These are phyloP conservation scores for Ischnus inquisitorius DNA, from an alignment of 2,888 invertebrate species.

Conservation along the genomic window DNA sequence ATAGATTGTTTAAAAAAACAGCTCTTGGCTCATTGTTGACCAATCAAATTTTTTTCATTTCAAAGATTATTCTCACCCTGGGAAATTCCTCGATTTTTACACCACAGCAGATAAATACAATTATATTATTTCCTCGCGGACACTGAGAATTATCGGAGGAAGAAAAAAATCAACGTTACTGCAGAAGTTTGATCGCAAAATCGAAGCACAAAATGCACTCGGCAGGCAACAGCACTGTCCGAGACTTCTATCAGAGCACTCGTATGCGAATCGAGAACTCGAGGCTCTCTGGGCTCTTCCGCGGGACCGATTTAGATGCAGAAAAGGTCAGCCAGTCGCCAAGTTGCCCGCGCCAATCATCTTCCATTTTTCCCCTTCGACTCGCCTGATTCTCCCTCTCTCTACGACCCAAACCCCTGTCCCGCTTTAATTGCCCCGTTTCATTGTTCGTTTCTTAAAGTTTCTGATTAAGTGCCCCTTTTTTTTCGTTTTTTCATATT, in stretches of 20 bases:
- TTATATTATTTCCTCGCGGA: neutral
- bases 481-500: conserved; percentile 21
- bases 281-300: conserved; percentile 76
- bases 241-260: conserved; percentile 62
- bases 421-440: conserved; percentile 26
- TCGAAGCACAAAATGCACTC: conserved; percentile 59
- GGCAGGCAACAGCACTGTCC: conserved; percentile 61
- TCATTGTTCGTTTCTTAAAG: conserved; percentile 33
- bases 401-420: conserved; percentile 32
- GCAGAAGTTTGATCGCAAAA: neutral
- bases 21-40: neutral
- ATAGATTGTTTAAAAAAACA: neutral
- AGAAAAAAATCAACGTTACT: neutral
- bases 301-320: conserved; percentile 80
- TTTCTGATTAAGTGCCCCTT: conserved; percentile 34
- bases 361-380: conserved; percentile 68
- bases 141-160: conserved; percentile 5
- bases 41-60: neutral
- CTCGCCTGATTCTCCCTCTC: conserved; percentile 38
- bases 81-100: neutral
- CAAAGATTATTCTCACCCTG: conserved; percentile 54
- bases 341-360: conserved; percentile 75
- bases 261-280: conserved; percentile 71
- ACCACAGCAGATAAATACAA: neutral
- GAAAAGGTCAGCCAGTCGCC: conserved; percentile 83